These are phyloP conservation scores for Euglossa dilemma DNA, from an alignment of 1,140 invertebrate genomes.

Conservation along the genomic window DNA sequence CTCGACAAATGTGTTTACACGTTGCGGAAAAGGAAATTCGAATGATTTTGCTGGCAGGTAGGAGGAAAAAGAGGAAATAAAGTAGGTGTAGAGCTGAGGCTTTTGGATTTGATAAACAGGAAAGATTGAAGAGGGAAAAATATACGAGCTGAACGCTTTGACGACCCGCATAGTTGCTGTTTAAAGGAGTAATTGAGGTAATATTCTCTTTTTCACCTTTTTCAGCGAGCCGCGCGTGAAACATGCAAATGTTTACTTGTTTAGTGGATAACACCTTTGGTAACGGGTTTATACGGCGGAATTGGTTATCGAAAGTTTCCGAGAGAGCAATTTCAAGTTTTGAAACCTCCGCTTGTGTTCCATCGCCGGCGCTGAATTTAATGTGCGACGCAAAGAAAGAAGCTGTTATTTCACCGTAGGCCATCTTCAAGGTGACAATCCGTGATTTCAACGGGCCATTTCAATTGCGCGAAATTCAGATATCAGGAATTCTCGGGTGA, in stretches of 20 bases:
- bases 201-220: not conserved
- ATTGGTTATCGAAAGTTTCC: not conserved
- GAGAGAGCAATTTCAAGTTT: slow-evolving; percentile 5
- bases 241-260: not conserved
- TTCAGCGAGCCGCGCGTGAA: too few species aligned
- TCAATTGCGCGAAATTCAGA: not conserved
- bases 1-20: slow-evolving; percentile 1
- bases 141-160: not conserved
- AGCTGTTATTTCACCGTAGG: not conserved
- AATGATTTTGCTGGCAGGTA: too few species aligned
- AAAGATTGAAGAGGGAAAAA: not conserved
- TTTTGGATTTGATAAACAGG: not conserved
- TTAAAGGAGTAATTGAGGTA: not conserved
- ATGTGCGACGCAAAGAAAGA: not conserved
- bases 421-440: not conserved
- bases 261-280: not conserved
- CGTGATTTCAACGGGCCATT: not conserved
- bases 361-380: not conserved
- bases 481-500: not conserved
- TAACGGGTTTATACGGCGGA: not conserved
- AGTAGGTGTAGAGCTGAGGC: not conserved
- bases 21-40: too few species aligned
- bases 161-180: too few species aligned
- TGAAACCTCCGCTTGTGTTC: not conserved
- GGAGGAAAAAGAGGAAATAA: not conserved